Evolutionary conservation across 1,140 invertebrate species (phyloP), one percentile per base, ranked within the genome.

Genomic region (Ips nitidus): DNA sequence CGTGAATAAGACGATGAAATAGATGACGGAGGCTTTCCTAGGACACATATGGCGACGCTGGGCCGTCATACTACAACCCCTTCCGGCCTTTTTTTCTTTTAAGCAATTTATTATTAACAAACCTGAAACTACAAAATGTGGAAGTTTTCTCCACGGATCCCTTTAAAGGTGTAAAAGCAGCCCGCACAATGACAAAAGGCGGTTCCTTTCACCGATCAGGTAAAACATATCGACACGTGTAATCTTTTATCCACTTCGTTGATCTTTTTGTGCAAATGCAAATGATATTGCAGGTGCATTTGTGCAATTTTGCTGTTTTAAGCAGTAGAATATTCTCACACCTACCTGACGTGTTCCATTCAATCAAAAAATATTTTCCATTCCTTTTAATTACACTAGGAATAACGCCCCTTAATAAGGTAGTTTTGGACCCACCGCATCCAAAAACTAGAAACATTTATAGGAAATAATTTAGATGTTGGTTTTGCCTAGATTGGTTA

Each of bases 21-120:
- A 65, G 61, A 52, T 52, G 61, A 52, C 36, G 52, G 36, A 8
- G 61, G 7, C 52, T 39, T 64, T 5, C 53, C 42, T 42, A 7
- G 40, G 61, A 70, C 52, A 60, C 69, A 70, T 70, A 62, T 70
- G 67, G 67, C 60, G 59, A 53, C 66, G 37, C 42, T 43, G 43
- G 50, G 66, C 60, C 53, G 67, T 57, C 37, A 45, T 65, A 60
- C 45, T 61, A 62, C 69, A 61, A 70, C 69, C 69, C 69, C 69
- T 70, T 70, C 69, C 69, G 61, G 69, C 65, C 42, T 60, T 50
- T 59, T 55, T 47, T 5, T 47, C n/a, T 47, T 47, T n/a, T 47
- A 5, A 47, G n/a, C 45, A 47, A 5, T 22, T 22, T 22, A 22
- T 22, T 22, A 22, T 22, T 22, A 22, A 22, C 22, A 22, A 22